Conservation (phyloP, 2,797 vertebrate genomes). For the Channa striata region DNA sequence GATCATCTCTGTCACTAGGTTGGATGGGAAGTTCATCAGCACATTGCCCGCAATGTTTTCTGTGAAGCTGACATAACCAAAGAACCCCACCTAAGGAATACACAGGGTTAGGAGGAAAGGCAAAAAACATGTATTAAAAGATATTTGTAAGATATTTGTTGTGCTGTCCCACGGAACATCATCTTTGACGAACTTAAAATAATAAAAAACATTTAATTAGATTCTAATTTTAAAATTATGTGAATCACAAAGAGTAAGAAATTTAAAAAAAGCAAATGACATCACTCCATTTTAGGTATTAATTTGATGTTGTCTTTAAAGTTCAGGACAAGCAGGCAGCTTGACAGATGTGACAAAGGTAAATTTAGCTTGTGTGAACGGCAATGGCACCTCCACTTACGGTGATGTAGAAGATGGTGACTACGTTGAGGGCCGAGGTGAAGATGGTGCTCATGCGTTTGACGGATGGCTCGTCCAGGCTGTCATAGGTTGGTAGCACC, state of each 20-base stretch:
- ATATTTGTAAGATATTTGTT: background rate
- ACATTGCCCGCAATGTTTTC: slow-evolving; percentile 95
- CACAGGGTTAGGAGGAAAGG: background rate
- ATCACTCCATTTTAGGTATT: background rate
- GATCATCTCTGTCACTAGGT: slow-evolving; percentile 96
- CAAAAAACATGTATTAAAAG: background rate
- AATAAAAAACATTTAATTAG: background rate
- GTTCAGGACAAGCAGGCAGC: background rate
- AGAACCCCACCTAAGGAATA: slow-evolving; percentile 92
- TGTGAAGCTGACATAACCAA: slow-evolving; percentile 96
- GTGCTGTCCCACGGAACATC: background rate
- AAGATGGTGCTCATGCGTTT: slow-evolving; percentile 99
- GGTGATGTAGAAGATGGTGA: slow-evolving; percentile 96
- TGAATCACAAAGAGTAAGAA: background rate
- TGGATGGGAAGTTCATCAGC: slow-evolving; percentile 97
- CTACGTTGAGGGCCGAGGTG: slow-evolving; percentile 93
- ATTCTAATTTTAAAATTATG: background rate
- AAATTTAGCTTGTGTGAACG: background rate
- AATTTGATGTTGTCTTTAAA: background rate
- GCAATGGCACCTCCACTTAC: slow-evolving; percentile 83
- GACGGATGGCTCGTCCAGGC: slow-evolving; percentile 96
- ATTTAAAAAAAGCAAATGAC: background rate
- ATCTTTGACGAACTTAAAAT: background rate
- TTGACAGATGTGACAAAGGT: background rate
- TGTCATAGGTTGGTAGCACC: slow-evolving; percentile 98